Percentiles rank a stretch among this genome's conserved stretches.
Evolutionary conservation across 1,140 invertebrate species (phyloP).

Genomic region (Elysia chlorotica): DNA sequence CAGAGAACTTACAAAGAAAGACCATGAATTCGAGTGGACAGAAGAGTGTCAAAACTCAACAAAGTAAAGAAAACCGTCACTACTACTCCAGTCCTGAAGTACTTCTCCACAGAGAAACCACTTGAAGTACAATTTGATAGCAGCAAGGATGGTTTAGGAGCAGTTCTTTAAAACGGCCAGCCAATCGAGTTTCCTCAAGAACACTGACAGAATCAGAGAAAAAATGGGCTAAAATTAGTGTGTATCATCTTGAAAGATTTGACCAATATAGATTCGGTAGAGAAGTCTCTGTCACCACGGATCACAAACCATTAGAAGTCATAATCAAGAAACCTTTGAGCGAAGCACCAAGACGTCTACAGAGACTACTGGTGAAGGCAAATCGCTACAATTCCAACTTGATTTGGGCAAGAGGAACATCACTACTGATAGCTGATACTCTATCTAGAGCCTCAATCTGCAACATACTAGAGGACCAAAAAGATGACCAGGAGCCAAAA

Average conservation of each 20-base stretch:
- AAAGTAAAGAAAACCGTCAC: constrained; percentile 25
- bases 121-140: constrained; percentile 40
- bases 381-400: constrained; percentile 29
- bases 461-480: background rate
- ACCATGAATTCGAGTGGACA: background rate
- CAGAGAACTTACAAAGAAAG: constrained; percentile 11
- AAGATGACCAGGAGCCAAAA: background rate
- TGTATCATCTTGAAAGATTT: constrained; percentile 51
- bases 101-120: constrained; percentile 33
- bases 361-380: constrained; percentile 26
- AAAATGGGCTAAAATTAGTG: constrained; percentile 63
- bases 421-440: constrained; percentile 30
- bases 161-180: constrained; percentile 61
- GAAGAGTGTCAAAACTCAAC: background rate
- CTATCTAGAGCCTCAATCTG: constrained; percentile 29
- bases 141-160: constrained; percentile 54
- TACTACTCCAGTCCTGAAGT: constrained; percentile 32
- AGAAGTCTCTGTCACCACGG: constrained; percentile 37
- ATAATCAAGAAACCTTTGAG: constrained; percentile 56
- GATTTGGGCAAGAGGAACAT: constrained; percentile 18
- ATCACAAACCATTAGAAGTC: constrained; percentile 54
- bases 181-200: constrained; percentile 62
- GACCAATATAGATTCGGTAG: constrained; percentile 16
- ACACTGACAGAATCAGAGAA: constrained; percentile 58
- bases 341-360: constrained; percentile 21